phyloP scores from a whole-genome alignment of 2,888 invertebrate genomes.

The Palloptera scutellata region DNA sequence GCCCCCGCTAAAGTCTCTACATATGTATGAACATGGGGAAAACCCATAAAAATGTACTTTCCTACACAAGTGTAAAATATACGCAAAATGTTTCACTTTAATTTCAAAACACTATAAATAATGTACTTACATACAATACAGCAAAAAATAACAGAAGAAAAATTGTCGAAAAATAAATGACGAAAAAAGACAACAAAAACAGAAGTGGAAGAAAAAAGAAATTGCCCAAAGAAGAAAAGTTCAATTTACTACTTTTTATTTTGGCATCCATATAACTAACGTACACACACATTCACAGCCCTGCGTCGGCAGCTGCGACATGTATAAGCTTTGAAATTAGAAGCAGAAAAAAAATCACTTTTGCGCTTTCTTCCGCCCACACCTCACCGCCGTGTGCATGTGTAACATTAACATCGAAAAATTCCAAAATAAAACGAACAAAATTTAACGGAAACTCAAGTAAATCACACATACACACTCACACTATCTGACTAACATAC shows the following conservation, averaged over 20 bases:
- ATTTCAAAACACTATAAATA: conserved; percentile 21
- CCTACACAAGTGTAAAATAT: conserved; percentile 13
- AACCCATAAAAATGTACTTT: background rate
- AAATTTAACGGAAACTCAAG: conserved; percentile 52
- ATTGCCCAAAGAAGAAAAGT: conserved; percentile 46
- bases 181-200: conserved; percentile 46
- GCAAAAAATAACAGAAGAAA: conserved; percentile 43
- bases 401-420: conserved; percentile 11
- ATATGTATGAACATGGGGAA: background rate
- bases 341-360: conserved; percentile 10
- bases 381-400: background rate
- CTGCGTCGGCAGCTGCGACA: background rate
- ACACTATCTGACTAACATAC: background rate
- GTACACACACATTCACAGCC: background rate
- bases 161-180: conserved; percentile 35
- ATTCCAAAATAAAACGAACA: conserved; percentile 28
- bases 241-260: conserved; percentile 61
- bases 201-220: conserved; percentile 29
- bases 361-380: background rate
- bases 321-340: conserved; percentile 4
- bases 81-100: conserved; percentile 3
- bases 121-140: conserved; percentile 8
- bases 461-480: conserved; percentile 41
- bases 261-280: conserved; percentile 44
- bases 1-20: no score